These are phyloP conservation scores for Orthonyx spaldingii DNA, from an alignment of 2,113 vertebrate genomes.

Conservation along the genomic window DNA sequence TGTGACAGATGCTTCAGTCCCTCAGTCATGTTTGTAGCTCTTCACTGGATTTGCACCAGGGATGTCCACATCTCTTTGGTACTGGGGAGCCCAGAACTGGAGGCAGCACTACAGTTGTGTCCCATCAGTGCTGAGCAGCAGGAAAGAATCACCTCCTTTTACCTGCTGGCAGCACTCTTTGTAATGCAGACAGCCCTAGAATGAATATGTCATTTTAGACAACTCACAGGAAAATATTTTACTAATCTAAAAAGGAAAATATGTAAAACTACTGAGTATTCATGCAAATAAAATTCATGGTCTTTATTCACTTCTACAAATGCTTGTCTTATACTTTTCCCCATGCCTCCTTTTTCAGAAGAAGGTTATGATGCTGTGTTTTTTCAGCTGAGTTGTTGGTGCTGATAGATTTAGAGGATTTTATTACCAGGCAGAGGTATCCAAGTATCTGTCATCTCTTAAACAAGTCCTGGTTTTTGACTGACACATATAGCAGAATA, in stretches of 20 bases:
- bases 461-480: neutral
- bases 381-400: neutral
- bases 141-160: neutral
- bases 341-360: neutral
- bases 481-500: neutral
- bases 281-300: rapidly evolving
- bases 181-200: neutral
- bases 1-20: neutral
- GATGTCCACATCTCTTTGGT: neutral
- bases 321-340: neutral
- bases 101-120: neutral
- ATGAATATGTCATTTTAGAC: neutral
- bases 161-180: neutral
- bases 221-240: neutral
- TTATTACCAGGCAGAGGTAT: neutral
- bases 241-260: neutral
- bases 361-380: neutral
- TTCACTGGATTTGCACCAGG: neutral
- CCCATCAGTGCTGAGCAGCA: neutral
- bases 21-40: neutral
- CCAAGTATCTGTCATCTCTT: conserved; percentile 21
- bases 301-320: neutral
- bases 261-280: neutral
- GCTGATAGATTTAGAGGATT: neutral
- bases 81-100: neutral